These are phyloP conservation scores for Anguilla rostrata DNA, from an alignment of 2,113 vertebrate genomes.

Conservation along the genomic window DNA sequence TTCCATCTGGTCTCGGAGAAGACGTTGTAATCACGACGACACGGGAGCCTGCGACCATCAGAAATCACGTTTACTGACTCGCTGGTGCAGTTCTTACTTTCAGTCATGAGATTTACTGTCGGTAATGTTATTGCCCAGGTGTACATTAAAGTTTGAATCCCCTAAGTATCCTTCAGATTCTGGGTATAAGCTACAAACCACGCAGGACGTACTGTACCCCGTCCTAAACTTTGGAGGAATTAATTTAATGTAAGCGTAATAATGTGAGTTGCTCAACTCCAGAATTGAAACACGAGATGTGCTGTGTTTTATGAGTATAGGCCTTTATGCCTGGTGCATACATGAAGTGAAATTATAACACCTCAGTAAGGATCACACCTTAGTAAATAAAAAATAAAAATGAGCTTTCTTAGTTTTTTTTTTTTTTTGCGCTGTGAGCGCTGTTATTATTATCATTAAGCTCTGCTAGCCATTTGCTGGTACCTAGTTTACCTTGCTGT, in stretches of 20 bases:
- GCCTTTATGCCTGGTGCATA: background rate
- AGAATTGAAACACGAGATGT: background rate
- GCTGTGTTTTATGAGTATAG: background rate
- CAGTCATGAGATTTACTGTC: background rate
- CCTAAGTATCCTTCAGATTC: background rate
- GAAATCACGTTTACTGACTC: background rate
- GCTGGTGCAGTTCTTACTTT: background rate
- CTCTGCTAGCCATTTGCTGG: background rate
- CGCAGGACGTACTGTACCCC: background rate
- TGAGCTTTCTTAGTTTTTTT: background rate
- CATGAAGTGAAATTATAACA: background rate
- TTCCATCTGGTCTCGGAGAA: conserved; percentile 20
- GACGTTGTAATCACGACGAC: background rate
- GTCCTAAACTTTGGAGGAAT: background rate
- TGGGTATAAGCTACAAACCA: background rate
- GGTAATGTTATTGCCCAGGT: background rate
- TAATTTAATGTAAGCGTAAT: background rate
- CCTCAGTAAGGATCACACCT: background rate
- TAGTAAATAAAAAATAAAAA: background rate
- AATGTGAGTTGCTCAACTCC: background rate
- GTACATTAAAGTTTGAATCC: background rate
- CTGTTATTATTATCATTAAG: background rate
- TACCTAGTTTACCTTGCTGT: background rate
- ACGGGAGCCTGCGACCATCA: background rate
- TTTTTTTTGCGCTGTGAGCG: background rate